Percentiles rank a stretch among this genome's conserved stretches.
phyloP scores from a whole-genome alignment of 2,888 invertebrate genomes.

The Lypha dubia region DNA sequence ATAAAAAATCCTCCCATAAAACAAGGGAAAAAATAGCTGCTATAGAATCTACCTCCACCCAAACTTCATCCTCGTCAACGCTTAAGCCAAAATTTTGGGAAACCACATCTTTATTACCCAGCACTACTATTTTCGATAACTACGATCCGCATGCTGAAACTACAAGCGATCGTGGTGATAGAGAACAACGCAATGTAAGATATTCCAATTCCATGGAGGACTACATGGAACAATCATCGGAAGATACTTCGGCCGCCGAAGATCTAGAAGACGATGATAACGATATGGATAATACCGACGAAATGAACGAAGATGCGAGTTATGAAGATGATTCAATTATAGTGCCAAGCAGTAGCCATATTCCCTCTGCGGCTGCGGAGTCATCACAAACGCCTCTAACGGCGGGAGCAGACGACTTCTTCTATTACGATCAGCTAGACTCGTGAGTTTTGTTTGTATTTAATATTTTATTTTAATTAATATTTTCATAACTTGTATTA shows the following conservation, averaged over 20 bases:
- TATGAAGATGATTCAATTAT: conserved; percentile 77
- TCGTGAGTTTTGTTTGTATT: conserved; percentile 79
- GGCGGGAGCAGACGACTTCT: conserved; percentile 78
- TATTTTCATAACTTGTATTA: conserved; percentile 55
- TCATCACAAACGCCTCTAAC: conserved; percentile 75
- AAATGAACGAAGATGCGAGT: conserved; percentile 74
- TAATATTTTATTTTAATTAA: conserved; percentile 56
- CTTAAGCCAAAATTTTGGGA: conserved; percentile 70
- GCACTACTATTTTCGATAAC: conserved; percentile 71
- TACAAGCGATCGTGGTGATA: conserved; percentile 80
- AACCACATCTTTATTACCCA: conserved; percentile 76
- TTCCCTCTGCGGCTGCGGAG: conserved; percentile 65
- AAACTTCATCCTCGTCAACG: conserved; percentile 71
- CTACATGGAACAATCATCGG: conserved; percentile 70
- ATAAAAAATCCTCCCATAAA: conserved; percentile 57
- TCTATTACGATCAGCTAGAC: conserved; percentile 81
- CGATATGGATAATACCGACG: conserved; percentile 73
- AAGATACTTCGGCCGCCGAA: conserved; percentile 69
- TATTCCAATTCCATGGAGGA: conserved; percentile 75
- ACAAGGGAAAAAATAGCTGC: conserved; percentile 70
- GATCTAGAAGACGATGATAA: conserved; percentile 68
- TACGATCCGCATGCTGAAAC: conserved; percentile 74
- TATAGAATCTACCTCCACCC: conserved; percentile 40
- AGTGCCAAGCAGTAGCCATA: conserved; percentile 70
- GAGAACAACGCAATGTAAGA: conserved; percentile 78